Percentiles rank a stretch among this genome's conserved stretches.
Conservation (phyloP, 2,113 vertebrate genomes). For the Clupea harengus region DNA sequence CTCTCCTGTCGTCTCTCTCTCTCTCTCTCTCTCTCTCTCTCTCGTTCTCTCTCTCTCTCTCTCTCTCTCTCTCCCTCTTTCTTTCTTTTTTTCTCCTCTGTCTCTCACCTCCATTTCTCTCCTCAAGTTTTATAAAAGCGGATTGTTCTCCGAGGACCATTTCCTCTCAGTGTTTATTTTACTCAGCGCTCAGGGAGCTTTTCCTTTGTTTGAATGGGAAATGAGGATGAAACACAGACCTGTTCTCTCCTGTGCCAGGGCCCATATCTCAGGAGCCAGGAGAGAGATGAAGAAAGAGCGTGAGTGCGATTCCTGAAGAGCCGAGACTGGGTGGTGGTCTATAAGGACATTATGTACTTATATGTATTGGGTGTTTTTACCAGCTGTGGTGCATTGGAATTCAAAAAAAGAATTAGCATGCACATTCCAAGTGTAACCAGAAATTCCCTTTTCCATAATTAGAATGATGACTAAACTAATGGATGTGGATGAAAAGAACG, state of each 20-base stretch:
- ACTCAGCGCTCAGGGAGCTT: neutral
- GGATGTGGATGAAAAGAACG: neutral
- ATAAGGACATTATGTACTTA: neutral
- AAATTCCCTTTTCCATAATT: neutral
- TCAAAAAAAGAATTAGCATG: too few relatives aligned
- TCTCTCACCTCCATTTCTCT: neutral
- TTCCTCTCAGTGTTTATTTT: neutral
- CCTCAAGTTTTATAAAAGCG: neutral
- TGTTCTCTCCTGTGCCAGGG: neutral
- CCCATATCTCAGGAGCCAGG: neutral
- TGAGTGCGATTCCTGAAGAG: neutral
- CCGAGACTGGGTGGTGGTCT: neutral
- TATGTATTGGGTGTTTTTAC: neutral
- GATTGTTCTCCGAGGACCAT: neutral
- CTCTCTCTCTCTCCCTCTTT: neutral
- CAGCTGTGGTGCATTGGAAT: neutral
- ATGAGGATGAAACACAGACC: neutral
- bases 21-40: neutral
- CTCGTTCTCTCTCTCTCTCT: neutral
- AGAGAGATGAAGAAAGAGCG: neutral
- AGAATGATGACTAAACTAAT: neutral
- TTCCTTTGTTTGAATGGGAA: neutral
- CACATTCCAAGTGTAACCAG: too few relatives aligned
- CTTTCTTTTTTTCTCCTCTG: neutral
- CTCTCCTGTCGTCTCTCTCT: neutral